Percentiles rank a stretch among this genome's conserved stretches.
These are phyloP conservation scores for Steinernema scapterisci DNA, from an alignment of 2,888 invertebrate species.

Conservation along the genomic window DNA sequence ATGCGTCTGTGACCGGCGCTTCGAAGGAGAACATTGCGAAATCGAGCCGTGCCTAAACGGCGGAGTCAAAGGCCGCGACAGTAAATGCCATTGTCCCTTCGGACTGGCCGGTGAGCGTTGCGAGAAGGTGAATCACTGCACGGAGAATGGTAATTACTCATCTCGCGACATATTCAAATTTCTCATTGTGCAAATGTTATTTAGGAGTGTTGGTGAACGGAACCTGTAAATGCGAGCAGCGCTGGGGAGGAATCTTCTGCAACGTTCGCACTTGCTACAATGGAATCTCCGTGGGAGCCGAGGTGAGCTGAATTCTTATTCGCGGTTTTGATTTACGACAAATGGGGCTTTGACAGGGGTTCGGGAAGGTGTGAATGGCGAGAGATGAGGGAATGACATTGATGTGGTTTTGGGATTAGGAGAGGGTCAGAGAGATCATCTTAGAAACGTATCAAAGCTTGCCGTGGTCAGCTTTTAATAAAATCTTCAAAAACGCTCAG, in stretches of 20 bases:
- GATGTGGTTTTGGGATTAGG: too few relatives aligned
- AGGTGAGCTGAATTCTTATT: slow-evolving; percentile 30
- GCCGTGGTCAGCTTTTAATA: too few relatives aligned
- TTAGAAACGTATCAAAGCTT: too few relatives aligned
- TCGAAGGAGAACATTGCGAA: slow-evolving; percentile 49
- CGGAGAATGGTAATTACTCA: slow-evolving; percentile 44
- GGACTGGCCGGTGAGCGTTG: slow-evolving; percentile 50
- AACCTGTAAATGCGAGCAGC: slow-evolving; percentile 49
- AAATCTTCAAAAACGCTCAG: too few relatives aligned
- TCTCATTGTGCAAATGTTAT: slow-evolving; percentile 12
- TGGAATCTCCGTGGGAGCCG: slow-evolving; percentile 49
- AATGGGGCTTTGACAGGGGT: too few relatives aligned
- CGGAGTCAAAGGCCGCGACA: slow-evolving; percentile 36
- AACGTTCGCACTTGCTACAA: slow-evolving; percentile 52
- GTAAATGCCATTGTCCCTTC: slow-evolving; percentile 51
- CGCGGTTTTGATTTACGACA: too few relatives aligned
- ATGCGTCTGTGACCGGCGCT: slow-evolving; percentile 51
- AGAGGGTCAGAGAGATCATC: too few relatives aligned
- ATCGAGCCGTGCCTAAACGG: slow-evolving; percentile 50
- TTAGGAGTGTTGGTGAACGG: slow-evolving; percentile 50
- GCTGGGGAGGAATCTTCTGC: slow-evolving; percentile 51
- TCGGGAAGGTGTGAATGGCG: too few relatives aligned
- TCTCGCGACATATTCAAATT: background rate
- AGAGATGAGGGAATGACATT: too few relatives aligned
- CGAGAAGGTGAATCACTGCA: slow-evolving; percentile 51